Evolutionary conservation across 2,797 vertebrate genomes (phyloP), one percentile per base, ranked within the genome.

Genomic region (Gambelia wislizenii): DNA sequence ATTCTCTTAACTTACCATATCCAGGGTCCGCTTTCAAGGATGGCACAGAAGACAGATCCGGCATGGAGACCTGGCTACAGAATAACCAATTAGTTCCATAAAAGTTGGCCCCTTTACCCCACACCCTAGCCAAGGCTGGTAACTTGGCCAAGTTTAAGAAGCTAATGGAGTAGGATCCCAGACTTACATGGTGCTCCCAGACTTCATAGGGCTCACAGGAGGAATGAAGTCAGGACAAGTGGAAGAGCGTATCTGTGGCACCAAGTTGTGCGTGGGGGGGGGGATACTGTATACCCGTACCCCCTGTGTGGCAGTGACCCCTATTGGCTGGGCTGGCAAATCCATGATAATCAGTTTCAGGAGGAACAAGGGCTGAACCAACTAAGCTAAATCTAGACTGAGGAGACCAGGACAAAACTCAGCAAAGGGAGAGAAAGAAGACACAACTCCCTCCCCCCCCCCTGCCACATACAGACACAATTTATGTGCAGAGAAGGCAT

Each of bases 41-140:
- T 94, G 96, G 94, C 94, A 93, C 96, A 1, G 90, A 89, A 92
- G 96, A 93, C 0, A 82, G 67, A 94, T 97, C 97, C 87, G 89
- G 92, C 93, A 95, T 67, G 42, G 96, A 94, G 76, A 97, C 97
- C 97, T 97, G 97, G 97, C 97, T 97, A 96, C 90, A 96, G 94
- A 97, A 92, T 92, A 95, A 88, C 85, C 89, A 95, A 95, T 97
- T 95, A 97, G 94, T 92, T 84, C 82, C 90, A 95, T 90, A 44
- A 36, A 54, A 0, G 0, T 59, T 89, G 0, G 0, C 12, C 64
- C 47, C 59, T 39, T 86, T 89, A 16, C 27, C 33, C 20, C 67
- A 47, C 39, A 54, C 44, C 20, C 75, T 47, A 59, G 36, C 75
- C 69, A 36, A 79, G 47, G 20, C 47, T 56, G 30, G 30, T 47